Evolutionary conservation across 1,140 invertebrate species (phyloP).

Genomic region (Polypedilum pembai): DNA sequence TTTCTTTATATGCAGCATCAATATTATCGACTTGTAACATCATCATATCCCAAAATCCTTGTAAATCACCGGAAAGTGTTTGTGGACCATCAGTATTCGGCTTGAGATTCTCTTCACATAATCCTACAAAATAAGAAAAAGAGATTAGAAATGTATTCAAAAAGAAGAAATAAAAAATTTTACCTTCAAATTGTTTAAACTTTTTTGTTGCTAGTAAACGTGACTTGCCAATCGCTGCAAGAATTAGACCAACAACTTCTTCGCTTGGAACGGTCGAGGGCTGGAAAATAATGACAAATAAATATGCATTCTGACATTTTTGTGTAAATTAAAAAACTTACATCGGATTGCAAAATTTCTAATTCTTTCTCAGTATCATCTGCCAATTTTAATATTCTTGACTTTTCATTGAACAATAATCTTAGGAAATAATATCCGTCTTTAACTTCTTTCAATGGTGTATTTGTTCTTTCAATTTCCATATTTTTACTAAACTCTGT

Average conservation of each 20-base stretch:
- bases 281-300: neutral
- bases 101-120: constrained; percentile 55
- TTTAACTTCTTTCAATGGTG: constrained; percentile 40
- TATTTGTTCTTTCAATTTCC: constrained; percentile 33
- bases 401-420: constrained; percentile 64
- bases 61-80: constrained; percentile 71
- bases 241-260: constrained; percentile 71
- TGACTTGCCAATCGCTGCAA: constrained; percentile 85
- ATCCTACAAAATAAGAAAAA: constrained; percentile 42
- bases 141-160: neutral
- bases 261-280: constrained; percentile 49
- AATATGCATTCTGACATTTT: neutral
- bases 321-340: neutral
- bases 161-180: neutral
- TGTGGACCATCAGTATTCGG: constrained; percentile 71
- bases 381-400: constrained; percentile 58
- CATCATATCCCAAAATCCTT: constrained; percentile 97
- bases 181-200: constrained; percentile 88
- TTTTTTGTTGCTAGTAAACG: constrained; percentile 82
- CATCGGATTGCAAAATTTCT: constrained; percentile 46
- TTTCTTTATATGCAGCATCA: constrained; percentile 66
- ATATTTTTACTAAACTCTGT: neutral
- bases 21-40: constrained; percentile 79
- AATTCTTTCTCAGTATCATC: constrained; percentile 59
- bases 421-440: constrained; percentile 71